Evolutionary conservation across 53 echinoderm and acorn worm genomes (phyloP).

Genomic region (Henricia sp.): DNA sequence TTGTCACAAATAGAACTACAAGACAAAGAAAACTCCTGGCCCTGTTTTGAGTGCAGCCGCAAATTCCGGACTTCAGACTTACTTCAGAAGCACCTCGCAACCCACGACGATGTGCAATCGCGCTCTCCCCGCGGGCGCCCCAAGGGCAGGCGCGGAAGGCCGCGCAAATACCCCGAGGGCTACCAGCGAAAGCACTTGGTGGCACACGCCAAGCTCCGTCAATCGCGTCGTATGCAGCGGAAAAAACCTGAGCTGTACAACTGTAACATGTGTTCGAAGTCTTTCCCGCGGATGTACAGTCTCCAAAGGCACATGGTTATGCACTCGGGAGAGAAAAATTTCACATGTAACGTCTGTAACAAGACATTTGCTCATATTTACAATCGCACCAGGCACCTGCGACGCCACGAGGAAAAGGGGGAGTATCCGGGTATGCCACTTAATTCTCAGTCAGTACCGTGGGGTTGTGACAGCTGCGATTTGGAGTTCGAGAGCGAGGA

Average conservation of each 20-base stretch:
- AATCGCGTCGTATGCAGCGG: slow-evolving; percentile 53
- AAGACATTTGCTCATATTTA: slow-evolving; percentile 94
- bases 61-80: slow-evolving; percentile 95
- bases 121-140: slow-evolving; percentile 56
- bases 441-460: slow-evolving; percentile 46
- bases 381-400: slow-evolving; percentile 86
- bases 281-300: slow-evolving; percentile 84
- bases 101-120: slow-evolving; percentile 81
- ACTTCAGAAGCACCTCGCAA: slow-evolving; percentile 87
- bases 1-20: slow-evolving; percentile 72
- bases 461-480: slow-evolving; percentile 85
- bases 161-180: slow-evolving; percentile 87
- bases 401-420: slow-evolving; percentile 85
- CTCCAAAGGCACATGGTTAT: slow-evolving; percentile 90
- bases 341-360: slow-evolving; percentile 88
- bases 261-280: slow-evolving; percentile 83
- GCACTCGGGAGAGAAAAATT: slow-evolving; percentile 95
- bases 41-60: slow-evolving; percentile 96
- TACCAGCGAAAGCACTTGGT: slow-evolving; percentile 76
- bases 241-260: slow-evolving; percentile 68
- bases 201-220: slow-evolving; percentile 77
- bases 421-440: slow-evolving; percentile 73
- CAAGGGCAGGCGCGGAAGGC: slow-evolving; percentile 75
- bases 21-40: slow-evolving; percentile 99
- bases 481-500: slow-evolving; percentile 84